Evolutionary conservation across 64 coral and sea anemone species (phyloP), one percentile per base, ranked within the genome.

Genomic region (Trachythela sp.): DNA sequence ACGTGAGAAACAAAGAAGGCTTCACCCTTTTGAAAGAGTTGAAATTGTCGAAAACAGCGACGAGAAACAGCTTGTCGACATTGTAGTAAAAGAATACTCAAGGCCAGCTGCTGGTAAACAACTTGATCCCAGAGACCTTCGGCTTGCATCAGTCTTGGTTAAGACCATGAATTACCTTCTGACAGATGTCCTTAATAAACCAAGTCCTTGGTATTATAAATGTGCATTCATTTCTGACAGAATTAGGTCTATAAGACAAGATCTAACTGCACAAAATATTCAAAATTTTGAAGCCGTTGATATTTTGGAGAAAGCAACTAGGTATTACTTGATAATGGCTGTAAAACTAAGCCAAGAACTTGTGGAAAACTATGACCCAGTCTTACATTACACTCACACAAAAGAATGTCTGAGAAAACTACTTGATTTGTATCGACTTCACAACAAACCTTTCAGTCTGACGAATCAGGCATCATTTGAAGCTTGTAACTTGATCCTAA

Each of bases 151-250:
- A 80, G 75, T 80, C 33, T 30, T 80, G 3, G 15, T 80, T 37
- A 80, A 80, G 35, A 80, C 75, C 31, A 80, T 80, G 75, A 30
- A 80, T 30, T 80, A 80, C 34, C 75, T 80, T 36, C 13, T 80
- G 26, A 80, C 31, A 15, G 27, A 80, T 10, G 37, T 80, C 4
- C 37, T 80, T 7, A 17, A 2, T 0, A 80, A 18, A 20, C 27
- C 26, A 6, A 4, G 6, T 29, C 31, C 75, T 37, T 80, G 26
- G 75, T 39, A 37, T 15, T 35, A 35, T 18, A 80, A 80, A 80
- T 80, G 34, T 36, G 75, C 10, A 80, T 80, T 80, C 20, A 35
- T 80, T 38, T 80, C 75, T 0, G 75, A 80, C 37, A 20, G 75
- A 17, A 80, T 80, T 14, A 2, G 75, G 31, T 35, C 75, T 37